Base-by-base conservation (phyloP, 2,797 vertebrate species). In the Pampus argenteus region DNA sequence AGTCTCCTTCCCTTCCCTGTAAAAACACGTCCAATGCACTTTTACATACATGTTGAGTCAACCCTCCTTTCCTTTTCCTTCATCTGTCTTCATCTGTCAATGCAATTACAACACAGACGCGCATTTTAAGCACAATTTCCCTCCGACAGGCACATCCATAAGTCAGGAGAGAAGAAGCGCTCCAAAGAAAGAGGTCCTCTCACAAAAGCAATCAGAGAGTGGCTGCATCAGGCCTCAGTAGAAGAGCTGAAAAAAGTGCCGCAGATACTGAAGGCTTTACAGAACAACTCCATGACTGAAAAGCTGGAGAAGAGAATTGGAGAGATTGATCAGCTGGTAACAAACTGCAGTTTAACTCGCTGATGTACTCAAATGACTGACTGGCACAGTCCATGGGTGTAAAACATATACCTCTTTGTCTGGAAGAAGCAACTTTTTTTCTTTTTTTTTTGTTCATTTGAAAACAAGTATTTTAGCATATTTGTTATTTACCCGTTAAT, bases 201-300 rank as follows among this genome's bases (percentile, higher is more conserved):
- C 10, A 25, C 59, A 72, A 17, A 63, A 17, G 9, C 47, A 1
- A 86, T 93, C 71, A 72, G 0, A 57, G 29, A 2, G 0, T 91
- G 92, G 92, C 13, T 91, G 50, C 18, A 31, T 36, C 11, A 25
- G n/a, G 79, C 71, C 28, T 22, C 71, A 0, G 17, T 18, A 8
- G 62, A 70, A 14, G 52, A 80, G 52, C 82, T 93, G 56, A 73
- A n/a, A 14, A 45, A 51, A 4, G n/a, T 94, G 23, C 88, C 86
- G 0, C 2, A 50, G 20, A 59, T 73, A 65, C 71, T 94, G 52
- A 86, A 10, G 42, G 13, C 2, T 2, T 29, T 56, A 8, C n/a
- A 71, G 1, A 52, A 88, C 42, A 28, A 1, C 31, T 14, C 17
- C 3, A 22, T 76, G 31, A 76, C 66, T 18, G 20, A 71, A 0